These are phyloP conservation scores for Nematolebias whitei DNA, from an alignment of 2,113 vertebrate genomes.

Conservation along the genomic window DNA sequence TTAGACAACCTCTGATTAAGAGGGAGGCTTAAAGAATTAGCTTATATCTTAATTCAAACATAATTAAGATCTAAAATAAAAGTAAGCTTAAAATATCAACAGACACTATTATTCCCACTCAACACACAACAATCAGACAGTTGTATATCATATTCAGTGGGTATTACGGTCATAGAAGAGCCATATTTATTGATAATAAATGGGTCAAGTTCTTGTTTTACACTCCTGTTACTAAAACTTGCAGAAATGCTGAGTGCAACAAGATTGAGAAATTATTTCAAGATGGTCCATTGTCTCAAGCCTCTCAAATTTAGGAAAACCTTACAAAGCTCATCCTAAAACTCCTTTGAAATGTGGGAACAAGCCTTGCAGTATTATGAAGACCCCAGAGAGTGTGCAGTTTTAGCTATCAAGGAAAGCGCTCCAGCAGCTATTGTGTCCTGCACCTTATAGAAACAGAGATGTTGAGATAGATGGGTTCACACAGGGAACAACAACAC, in stretches of 20 bases:
- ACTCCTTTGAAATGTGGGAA: slow-evolving; percentile 34
- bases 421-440: slow-evolving; percentile 38
- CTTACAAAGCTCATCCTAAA: slow-evolving; percentile 10
- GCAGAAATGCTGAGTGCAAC: too few relatives aligned
- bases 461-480: slow-evolving; percentile 37
- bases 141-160: too few relatives aligned
- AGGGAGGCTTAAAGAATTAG: too few relatives aligned
- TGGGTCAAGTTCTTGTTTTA: neutral
- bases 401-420: slow-evolving; percentile 12
- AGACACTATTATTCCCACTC: neutral
- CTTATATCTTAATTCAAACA: too few relatives aligned
- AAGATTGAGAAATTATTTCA: slow-evolving; percentile 12
- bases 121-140: too few relatives aligned
- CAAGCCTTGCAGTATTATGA: slow-evolving; percentile 17
- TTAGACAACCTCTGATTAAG: too few relatives aligned
- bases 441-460: slow-evolving; percentile 39
- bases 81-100: neutral
- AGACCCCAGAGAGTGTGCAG: slow-evolving; percentile 30
- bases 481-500: slow-evolving; percentile 25
- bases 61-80: neutral
- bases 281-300: slow-evolving; percentile 13
- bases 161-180: too few relatives aligned
- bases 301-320: slow-evolving; percentile 17
- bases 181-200: too few relatives aligned
- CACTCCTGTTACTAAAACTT: neutral